These are phyloP conservation scores for Watsonalla binaria DNA, from an alignment of 2,888 invertebrate species.

Conservation along the genomic window DNA sequence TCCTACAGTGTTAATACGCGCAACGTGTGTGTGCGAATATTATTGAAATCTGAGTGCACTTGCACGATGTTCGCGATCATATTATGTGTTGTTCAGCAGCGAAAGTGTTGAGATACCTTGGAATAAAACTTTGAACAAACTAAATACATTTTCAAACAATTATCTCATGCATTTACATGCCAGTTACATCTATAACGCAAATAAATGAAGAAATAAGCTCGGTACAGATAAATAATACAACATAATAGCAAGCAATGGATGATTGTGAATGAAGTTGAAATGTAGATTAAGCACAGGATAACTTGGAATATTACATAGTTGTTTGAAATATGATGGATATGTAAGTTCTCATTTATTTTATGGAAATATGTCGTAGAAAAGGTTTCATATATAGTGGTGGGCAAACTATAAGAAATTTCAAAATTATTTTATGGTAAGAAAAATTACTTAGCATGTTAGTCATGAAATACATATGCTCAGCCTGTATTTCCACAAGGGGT, in stretches of 20 bases:
- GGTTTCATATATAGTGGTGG: too few species aligned
- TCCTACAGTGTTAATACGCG: too few species aligned
- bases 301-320: too few species aligned
- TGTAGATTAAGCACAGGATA: conserved; percentile 2
- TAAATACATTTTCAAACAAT: background rate
- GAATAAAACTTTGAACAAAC: background rate
- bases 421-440: too few species aligned
- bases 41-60: too few species aligned
- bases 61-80: background rate
- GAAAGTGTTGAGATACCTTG: background rate
- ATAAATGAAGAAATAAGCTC: conserved; percentile 33
- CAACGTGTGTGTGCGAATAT: too few species aligned
- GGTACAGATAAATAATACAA: conserved; percentile 35
- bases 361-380: too few species aligned
- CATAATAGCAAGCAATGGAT: conserved; percentile 63
- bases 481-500: too few species aligned
- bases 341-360: conserved; percentile 1
- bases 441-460: too few species aligned
- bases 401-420: too few species aligned
- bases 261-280: conserved; percentile 28
- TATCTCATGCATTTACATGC: conserved; percentile 1
- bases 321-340: too few species aligned
- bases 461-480: too few species aligned
- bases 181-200: conserved; percentile 18
- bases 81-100: background rate